Percentiles rank a stretch among this genome's conserved stretches.
phyloP scores from a whole-genome alignment of 2,113 vertebrate species.

The Melanerpes formicivorus region DNA sequence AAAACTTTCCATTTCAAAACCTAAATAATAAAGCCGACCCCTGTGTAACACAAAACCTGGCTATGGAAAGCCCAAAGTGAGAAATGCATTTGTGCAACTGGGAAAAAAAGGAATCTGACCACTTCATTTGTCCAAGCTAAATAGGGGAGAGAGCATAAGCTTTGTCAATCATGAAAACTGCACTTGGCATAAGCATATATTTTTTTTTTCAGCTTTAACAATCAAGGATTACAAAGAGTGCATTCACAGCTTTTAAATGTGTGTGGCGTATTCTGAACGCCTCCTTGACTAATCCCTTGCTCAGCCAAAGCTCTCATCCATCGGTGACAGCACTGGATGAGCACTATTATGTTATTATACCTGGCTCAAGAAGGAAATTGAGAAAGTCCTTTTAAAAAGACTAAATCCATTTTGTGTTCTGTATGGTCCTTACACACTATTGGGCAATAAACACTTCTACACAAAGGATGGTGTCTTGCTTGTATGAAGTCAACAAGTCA shows the following conservation, averaged over 20 bases:
- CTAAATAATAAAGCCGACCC: not conserved
- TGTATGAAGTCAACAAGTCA: not conserved
- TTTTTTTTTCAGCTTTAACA: constrained; percentile 4
- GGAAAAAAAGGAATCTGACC: not conserved
- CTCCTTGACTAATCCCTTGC: constrained; percentile 18
- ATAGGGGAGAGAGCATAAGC: constrained; percentile 2
- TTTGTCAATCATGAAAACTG: constrained; percentile 37
- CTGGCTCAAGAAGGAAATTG: not conserved
- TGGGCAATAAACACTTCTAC: not conserved
- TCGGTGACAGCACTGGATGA: not conserved
- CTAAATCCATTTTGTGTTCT: not conserved
- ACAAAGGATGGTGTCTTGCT: not conserved
- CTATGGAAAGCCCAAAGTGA: not conserved
- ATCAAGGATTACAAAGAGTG: constrained; percentile 31
- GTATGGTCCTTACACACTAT: not conserved
- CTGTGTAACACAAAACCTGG: not conserved
- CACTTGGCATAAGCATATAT: not conserved
- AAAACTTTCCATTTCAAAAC: not conserved
- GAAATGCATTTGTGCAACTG: constrained; percentile 12
- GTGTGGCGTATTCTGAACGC: constrained; percentile 4
- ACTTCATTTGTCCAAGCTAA: constrained; percentile 10
- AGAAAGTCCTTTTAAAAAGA: not conserved
- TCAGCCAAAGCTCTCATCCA: constrained; percentile 18
- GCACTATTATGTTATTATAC: not conserved
- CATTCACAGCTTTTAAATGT: constrained; percentile 27